These are phyloP conservation scores for Girardinichthys multiradiatus DNA, from an alignment of 2,113 vertebrate species.

Conservation along the genomic window DNA sequence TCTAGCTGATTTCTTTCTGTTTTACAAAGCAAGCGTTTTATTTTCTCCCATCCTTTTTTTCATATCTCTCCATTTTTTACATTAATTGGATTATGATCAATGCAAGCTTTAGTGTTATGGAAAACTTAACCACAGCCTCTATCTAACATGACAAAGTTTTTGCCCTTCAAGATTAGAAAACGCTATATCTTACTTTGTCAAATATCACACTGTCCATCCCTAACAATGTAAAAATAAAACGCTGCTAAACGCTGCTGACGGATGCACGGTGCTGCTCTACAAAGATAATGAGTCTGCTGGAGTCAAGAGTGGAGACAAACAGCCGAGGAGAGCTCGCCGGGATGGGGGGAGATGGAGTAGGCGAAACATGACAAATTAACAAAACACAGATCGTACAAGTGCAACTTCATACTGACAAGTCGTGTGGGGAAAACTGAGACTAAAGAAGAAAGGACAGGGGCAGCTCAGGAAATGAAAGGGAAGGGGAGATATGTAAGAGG, in stretches of 20 bases:
- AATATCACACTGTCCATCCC: slow-evolving; percentile 73
- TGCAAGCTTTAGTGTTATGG: slow-evolving; percentile 74
- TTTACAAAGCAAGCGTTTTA: slow-evolving; percentile 70
- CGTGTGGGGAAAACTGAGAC: slow-evolving; percentile 9
- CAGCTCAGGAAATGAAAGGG: slow-evolving; percentile 31
- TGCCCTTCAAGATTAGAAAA: slow-evolving; percentile 68
- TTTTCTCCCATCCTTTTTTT: slow-evolving; percentile 62
- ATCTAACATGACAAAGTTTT: slow-evolving; percentile 73
- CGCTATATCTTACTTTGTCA: slow-evolving; percentile 69
- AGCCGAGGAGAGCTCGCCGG: slow-evolving; percentile 42
- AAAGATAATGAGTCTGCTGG: slow-evolving; percentile 78
- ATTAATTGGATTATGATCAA: slow-evolving; percentile 83
- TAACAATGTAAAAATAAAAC: slow-evolving; percentile 71
- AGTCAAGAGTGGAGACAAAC: slow-evolving; percentile 74
- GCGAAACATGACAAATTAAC: slow-evolving; percentile 62
- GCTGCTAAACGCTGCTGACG: slow-evolving; percentile 76
- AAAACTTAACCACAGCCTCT: slow-evolving; percentile 64
- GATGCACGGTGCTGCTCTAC: slow-evolving; percentile 69
- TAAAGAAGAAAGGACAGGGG: slow-evolving; percentile 43
- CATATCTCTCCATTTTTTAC: slow-evolving; percentile 9
- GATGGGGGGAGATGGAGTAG: slow-evolving; percentile 39
- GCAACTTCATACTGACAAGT: slow-evolving; percentile 56
- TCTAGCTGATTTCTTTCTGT: slow-evolving; percentile 75
- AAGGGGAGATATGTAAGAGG: slow-evolving; percentile 39
- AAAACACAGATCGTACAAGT: slow-evolving; percentile 59